Evolutionary conservation across 2,888 invertebrate species (phyloP).

Genomic region (Norana najaformis): DNA sequence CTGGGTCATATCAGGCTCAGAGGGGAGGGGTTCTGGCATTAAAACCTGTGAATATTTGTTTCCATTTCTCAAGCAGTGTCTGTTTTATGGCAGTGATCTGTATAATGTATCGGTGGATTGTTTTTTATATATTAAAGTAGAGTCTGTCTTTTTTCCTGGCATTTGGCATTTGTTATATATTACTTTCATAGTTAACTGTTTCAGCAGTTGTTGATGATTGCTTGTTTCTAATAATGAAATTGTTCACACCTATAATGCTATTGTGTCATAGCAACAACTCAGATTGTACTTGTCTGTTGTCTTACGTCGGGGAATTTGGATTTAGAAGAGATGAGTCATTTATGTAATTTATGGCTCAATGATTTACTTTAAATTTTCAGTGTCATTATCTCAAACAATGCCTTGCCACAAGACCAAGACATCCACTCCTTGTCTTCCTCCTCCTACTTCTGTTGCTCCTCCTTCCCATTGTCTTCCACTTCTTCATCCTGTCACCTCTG

Average conservation of each 20-base stretch:
- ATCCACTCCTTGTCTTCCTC: background rate
- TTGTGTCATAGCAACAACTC: background rate
- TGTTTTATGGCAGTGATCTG: background rate
- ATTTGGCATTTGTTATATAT: background rate
- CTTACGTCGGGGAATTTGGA: too few species aligned
- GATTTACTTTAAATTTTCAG: background rate
- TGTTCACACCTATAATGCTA: background rate
- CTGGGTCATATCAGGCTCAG: background rate
- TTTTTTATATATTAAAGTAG: background rate
- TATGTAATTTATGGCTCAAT: background rate
- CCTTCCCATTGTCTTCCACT: background rate
- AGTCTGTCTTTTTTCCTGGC: background rate
- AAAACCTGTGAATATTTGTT: background rate
- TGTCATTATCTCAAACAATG: background rate
- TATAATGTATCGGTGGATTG: background rate
- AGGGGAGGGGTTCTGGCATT: conserved; percentile 13
- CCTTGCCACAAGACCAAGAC: background rate
- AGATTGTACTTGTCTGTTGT: too few species aligned
- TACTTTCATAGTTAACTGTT: background rate
- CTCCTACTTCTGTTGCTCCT: background rate
- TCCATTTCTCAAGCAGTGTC: conserved; percentile 5
- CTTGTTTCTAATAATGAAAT: background rate
- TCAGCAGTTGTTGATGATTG: background rate
- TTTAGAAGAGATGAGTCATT: background rate
- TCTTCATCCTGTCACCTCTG: background rate